Evolutionary conservation across 2,113 vertebrate species (phyloP).

Genomic region (Anolis carolinensis): DNA sequence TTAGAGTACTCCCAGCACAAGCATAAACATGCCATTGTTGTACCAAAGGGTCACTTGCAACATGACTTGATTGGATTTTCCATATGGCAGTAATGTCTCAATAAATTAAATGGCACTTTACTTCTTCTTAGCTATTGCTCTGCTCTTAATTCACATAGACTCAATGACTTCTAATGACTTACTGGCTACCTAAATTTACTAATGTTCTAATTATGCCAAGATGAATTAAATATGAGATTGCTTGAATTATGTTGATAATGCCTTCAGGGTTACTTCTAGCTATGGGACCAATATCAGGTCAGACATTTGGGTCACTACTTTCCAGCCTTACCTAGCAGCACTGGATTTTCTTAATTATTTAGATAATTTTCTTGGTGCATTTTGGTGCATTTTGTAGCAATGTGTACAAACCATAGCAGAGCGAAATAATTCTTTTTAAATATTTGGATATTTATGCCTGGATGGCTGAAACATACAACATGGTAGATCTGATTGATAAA

Average conservation of each 20-base stretch:
- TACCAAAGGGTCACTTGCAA: slow-evolving; percentile 5
- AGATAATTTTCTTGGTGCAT: too few species aligned
- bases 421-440: neutral
- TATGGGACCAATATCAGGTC: slow-evolving; percentile 45
- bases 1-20: neutral
- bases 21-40: slow-evolving; percentile 14
- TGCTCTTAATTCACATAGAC: neutral
- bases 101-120: slow-evolving; percentile 30
- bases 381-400: neutral
- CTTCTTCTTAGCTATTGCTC: neutral
- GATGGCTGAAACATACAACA: neutral
- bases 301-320: slow-evolving; percentile 50
- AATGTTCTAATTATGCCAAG: slow-evolving; percentile 61
- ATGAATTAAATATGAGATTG: slow-evolving; percentile 48
- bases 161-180: slow-evolving; percentile 39
- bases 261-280: slow-evolving; percentile 53
- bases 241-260: slow-evolving; percentile 64
- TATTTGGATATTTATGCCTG: neutral
- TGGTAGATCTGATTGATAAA: neutral
- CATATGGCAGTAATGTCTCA: neutral
- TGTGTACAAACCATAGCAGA: neutral
- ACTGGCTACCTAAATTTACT: slow-evolving; percentile 48
- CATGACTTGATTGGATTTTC: neutral
- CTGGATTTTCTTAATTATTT: slow-evolving; percentile 45
- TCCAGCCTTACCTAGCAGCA: slow-evolving; percentile 38